Evolutionary conservation across 1,140 invertebrate genomes (phyloP), one percentile per base, ranked within the genome.

Genomic region (Dendrolimus kikuchii): DNA sequence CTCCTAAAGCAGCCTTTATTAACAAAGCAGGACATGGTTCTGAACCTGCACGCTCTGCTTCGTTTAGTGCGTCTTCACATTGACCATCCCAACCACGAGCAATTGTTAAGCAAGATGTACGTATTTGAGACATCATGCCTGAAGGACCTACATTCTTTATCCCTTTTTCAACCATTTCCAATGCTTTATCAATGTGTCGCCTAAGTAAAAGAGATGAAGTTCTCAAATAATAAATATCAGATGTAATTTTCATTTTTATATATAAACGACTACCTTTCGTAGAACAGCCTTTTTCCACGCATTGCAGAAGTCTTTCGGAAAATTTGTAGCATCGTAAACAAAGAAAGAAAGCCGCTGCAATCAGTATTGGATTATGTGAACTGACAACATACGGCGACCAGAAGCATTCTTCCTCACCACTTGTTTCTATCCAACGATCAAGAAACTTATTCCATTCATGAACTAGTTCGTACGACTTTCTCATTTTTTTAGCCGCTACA

Each of bases 281-380:
- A 5, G 59, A 59, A 59, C 83, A 86, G 9, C 69, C 72, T 0
- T 61, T 9, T 51, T 81, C 68, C 7, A 70, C 64, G 53, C 81
- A 86, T 49, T 72, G 44, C 36, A 83, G 55, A 49, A 85, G 51
- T 56, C 47, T 63, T 54, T 81, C 79, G 46, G 62, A 63, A 55
- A 85, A 77, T 44, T 59, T 66, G 57, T 66, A 83, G 55, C 78
- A 82, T 40, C 77, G 64, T 42, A 86, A 62, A 53, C 81, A 86
- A 48, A 86, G 73, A 61, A 86, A 86, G 48, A 86, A 81, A 8
- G 83, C 80, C 41, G 78, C 68, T 9, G 79, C 71, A 23, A 82
- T 64, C 40, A 86, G 55, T 4, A 86, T 53, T 8, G 83, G 81
- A 60, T 82, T 77, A 51, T 67, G 42, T 7, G 45, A 51, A 42